A percentile compares a stretch with the other conserved stretches of the same genome.
These are phyloP conservation scores for Temnothorax unifasciatus DNA, from an alignment of 2,888 invertebrate genomes.

Conservation along the genomic window DNA sequence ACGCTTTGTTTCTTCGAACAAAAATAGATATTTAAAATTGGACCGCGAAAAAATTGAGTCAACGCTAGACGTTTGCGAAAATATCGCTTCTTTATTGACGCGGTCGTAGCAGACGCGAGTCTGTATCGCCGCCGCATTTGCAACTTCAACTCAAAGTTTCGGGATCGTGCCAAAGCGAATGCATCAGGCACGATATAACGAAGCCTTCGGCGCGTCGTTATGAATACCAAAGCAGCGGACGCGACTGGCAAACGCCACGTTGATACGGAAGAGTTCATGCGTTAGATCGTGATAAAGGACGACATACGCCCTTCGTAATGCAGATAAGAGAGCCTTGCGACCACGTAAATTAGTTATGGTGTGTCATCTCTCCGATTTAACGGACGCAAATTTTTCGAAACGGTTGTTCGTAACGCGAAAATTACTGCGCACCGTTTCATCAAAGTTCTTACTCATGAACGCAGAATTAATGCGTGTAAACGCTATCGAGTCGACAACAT, in stretches of 20 bases:
- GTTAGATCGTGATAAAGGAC: slow-evolving; percentile 6
- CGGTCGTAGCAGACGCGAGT: neutral
- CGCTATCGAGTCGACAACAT: neutral
- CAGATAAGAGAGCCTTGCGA: neutral
- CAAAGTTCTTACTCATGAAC: neutral
- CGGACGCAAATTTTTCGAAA: neutral
- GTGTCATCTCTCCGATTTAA: neutral
- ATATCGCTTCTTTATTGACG: neutral
- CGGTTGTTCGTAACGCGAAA: neutral
- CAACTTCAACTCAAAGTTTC: slow-evolving; percentile 24
- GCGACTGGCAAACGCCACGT: neutral
- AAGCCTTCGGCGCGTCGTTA: slow-evolving; percentile 42
- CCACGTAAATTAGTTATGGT: slow-evolving; percentile 6
- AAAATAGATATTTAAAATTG: neutral
- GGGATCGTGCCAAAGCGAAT: slow-evolving; percentile 24
- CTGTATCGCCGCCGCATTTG: neutral
- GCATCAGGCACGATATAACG: slow-evolving; percentile 30
- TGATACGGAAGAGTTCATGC: slow-evolving; percentile 31
- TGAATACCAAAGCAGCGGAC: slow-evolving; percentile 53
- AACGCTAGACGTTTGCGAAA: neutral
- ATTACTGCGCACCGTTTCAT: neutral
- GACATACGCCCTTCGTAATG: slow-evolving; percentile 5
- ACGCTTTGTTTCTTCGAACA: neutral
- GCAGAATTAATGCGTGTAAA: neutral
- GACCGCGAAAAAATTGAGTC: neutral